Evolutionary conservation across 2,113 vertebrate species (phyloP).

Genomic region (Anoplopoma fimbria): DNA sequence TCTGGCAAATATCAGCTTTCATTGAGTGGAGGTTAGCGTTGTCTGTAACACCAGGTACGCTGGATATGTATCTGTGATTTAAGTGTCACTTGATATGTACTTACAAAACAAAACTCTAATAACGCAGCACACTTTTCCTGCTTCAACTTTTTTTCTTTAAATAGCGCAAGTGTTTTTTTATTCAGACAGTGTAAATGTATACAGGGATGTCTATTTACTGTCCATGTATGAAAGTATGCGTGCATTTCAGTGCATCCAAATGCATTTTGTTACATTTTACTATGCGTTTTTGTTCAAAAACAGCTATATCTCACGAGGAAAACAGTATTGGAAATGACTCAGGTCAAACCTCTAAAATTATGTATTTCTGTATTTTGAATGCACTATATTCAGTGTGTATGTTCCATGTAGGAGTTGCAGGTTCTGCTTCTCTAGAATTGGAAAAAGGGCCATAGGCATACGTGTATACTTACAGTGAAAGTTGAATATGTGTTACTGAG

Average conservation of each 20-base stretch:
- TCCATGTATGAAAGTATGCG: background rate
- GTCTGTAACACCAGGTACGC: slow-evolving; percentile 5
- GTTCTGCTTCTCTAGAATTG: background rate
- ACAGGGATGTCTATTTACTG: background rate
- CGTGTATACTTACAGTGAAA: background rate
- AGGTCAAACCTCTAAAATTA: background rate
- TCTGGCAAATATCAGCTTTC: slow-evolving; percentile 46
- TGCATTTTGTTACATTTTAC: background rate
- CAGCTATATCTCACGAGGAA: background rate
- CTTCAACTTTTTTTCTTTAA: background rate
- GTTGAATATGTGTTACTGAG: slow-evolving; percentile 20
- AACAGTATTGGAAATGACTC: background rate
- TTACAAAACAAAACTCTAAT: background rate
- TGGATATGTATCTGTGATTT: slow-evolving; percentile 4
- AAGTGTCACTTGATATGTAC: slow-evolving; percentile 1
- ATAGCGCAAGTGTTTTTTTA: background rate
- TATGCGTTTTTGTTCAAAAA: background rate
- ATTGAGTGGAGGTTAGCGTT: slow-evolving; percentile 19
- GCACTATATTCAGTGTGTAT: too few species aligned
- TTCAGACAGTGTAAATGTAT: background rate
- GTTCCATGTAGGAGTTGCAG: background rate
- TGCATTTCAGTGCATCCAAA: background rate
- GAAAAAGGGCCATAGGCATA: background rate
- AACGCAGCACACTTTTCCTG: background rate
- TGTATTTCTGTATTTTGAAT: background rate